phyloP scores from a whole-genome alignment of 2,797 vertebrate species.

The Microcaecilia unicolor region DNA sequence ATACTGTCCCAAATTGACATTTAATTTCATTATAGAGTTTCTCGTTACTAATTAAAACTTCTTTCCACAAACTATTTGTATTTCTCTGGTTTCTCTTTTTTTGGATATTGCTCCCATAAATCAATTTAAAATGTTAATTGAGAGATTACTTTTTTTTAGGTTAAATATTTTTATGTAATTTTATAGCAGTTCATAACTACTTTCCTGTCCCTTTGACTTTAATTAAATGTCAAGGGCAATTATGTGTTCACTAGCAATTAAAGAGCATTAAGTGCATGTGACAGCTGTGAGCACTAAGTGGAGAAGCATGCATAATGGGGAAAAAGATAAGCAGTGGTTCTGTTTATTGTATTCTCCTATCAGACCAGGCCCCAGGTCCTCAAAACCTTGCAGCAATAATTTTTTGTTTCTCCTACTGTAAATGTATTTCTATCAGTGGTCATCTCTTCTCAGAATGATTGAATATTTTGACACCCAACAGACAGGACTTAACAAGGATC shows the following conservation, averaged over 20 bases:
- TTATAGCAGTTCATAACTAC: conserved; percentile 19
- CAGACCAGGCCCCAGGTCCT: neutral
- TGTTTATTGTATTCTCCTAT: conserved; percentile 1
- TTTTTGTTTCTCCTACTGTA: too few relatives aligned
- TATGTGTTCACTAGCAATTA: conserved; percentile 23
- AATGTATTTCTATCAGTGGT: too few relatives aligned
- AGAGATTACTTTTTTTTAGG: conserved; percentile 21
- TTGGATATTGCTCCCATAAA: conserved; percentile 32
- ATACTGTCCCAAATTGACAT: conserved; percentile 26
- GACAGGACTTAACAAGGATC: too few relatives aligned
- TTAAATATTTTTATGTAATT: conserved; percentile 18
- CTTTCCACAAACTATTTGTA: conserved; percentile 32
- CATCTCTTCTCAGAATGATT: too few relatives aligned
- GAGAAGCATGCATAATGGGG: conserved; percentile 4
- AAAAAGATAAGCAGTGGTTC: neutral
- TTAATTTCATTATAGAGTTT: conserved; percentile 26
- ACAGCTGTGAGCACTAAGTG: conserved; percentile 6
- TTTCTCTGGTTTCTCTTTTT: conserved; percentile 22
- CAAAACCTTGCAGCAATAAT: too few relatives aligned
- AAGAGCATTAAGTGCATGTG: conserved; percentile 12
- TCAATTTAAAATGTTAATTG: conserved; percentile 43
- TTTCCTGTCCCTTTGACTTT: conserved; percentile 27
- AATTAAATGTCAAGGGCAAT: conserved; percentile 45
- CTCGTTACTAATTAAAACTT: conserved; percentile 10
- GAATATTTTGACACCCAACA: too few relatives aligned